Base-by-base conservation (phyloP, 2,888 invertebrate genomes). In the Phanerotoma sp. region DNA sequence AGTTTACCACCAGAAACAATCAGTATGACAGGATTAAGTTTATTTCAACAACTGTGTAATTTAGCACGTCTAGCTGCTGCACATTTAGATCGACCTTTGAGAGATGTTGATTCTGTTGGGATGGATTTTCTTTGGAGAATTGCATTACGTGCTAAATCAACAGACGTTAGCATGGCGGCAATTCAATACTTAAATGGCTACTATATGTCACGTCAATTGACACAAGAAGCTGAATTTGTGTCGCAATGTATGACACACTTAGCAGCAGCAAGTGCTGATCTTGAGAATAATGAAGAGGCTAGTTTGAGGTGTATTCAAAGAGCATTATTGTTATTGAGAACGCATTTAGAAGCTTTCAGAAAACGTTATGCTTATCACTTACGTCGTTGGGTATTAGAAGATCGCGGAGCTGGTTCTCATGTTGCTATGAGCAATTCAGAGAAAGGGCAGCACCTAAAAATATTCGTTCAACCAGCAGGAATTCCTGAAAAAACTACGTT, bases 41-140 rank as follows among this genome's bases (percentile, higher is more conserved):
- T 96, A 30, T 94, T 95, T 73, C 95, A 96, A 75, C 94, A 96
- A 73, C 79, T 96, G 46, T 94, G 93, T 71, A 91, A 89, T 74
- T 79, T 95, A 63, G 92, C 94, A 0, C 85, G 93, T 44, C 84
- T 92, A 73, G 88, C 91, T 22, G 84, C 90, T 2, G 88, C 86
- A 7, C 85, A 88, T 62, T 58, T 76, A 13, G 76, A 76, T 28
- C 67, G 75, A 47, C 75, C 76, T 1, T 54, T 76, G n/a, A 65
- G 73, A 15, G 76, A 76, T 32, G 82, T 83, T 62, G 84, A 85
- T 45, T 80, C 80, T 48, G 84, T 91, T 11, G 94, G 93, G 11
- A 95, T 96, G 91, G 91, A 93, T 77, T 93, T 95, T 67, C 80
- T 96, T 64, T 96, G 96, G 95, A 91, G 91, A 77, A 94, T 96